A percentile compares a stretch with the other conserved stretches of the same genome.
Conservation (phyloP, 2,888 invertebrate genomes). For the Zelleria hepariella region DNA sequence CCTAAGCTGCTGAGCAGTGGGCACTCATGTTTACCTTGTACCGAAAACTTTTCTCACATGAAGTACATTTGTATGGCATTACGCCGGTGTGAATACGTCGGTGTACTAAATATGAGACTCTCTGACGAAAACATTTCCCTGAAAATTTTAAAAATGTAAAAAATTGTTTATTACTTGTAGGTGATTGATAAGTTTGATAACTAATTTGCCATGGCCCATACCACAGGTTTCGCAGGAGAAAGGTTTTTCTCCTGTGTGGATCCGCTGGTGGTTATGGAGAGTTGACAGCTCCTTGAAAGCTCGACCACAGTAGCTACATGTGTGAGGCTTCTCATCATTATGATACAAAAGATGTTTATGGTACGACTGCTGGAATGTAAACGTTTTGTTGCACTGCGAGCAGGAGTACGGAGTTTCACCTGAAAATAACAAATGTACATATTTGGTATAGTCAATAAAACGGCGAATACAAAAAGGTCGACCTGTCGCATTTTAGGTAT, state of each 20-base stretch:
- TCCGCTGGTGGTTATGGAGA: constrained; percentile 87
- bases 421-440: constrained; percentile 33
- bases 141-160: constrained; percentile 21
- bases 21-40: constrained; percentile 75
- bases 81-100: constrained; percentile 87
- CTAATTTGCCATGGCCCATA: constrained; percentile 36
- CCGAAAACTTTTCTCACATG: constrained; percentile 84
- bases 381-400: constrained; percentile 84
- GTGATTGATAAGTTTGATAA: too few species aligned
- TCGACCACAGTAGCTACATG: constrained; percentile 82
- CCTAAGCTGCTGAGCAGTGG: background rate
- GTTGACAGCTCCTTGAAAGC: constrained; percentile 91
- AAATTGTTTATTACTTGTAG: background rate
- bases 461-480: too few species aligned
- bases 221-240: constrained; percentile 91
- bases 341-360: constrained; percentile 91
- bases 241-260: constrained; percentile 88
- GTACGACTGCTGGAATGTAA: constrained; percentile 92
- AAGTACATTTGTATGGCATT: constrained; percentile 88
- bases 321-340: constrained; percentile 86
- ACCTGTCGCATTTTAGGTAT: too few species aligned
- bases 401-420: constrained; percentile 92
- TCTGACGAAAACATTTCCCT: constrained; percentile 90
- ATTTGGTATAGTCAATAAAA: too few species aligned
- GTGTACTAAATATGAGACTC: constrained; percentile 89